Evolutionary conservation across 1,140 invertebrate genomes (phyloP), one percentile per base, ranked within the genome.

Genomic region (Eupristina koningsbergeri): DNA sequence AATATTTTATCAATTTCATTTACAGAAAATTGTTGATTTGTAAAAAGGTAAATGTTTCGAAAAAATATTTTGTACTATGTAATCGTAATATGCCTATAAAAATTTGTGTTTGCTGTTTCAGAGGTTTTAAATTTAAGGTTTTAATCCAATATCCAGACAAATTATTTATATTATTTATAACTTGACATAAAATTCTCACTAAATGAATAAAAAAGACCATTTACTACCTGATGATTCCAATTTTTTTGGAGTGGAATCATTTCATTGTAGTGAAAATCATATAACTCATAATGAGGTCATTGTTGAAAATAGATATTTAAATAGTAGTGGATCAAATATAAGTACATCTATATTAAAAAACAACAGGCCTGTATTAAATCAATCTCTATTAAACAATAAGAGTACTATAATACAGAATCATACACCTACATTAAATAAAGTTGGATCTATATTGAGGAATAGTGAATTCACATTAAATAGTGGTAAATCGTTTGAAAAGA

Each of bases 61-160:
- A 17, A 36, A 61, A 2, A 67, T 45, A 19, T 47, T 29, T n/a
- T 79, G 47, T 45, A 13, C 9, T 36, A 58, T 26, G 0, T 19
- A 1, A 39, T 61, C 26, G 34, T 41, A 31, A 64, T 36, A 22
- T 41, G 6, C n/a, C 31, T 45, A 67, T 29, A 26, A 3, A n/a
- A 45, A 73, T 71, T 7, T 80, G n/a, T 81, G 8, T 74, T 31
- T 76, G 29, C 15, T 82, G n/a, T 82, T 82, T 64, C 58, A 82
- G 80, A 64, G n/a, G 47, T 75, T 41, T 81, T 53, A n/a, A 45
- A 81, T 36, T 53, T 81, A 82, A 75, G 71, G 58, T 82, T 69
- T 75, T 17, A n/a, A n/a, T n/a, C n/a, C n/a, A 76, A 31, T 26
- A 39, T 9, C 36, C 7, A 45, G 19, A 69, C 53, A 73, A 39